A percentile compares a stretch with the other conserved stretches of the same genome.
Evolutionary conservation across 2,113 vertebrate species (phyloP).

Genomic region (Rhinogobius similis): DNA sequence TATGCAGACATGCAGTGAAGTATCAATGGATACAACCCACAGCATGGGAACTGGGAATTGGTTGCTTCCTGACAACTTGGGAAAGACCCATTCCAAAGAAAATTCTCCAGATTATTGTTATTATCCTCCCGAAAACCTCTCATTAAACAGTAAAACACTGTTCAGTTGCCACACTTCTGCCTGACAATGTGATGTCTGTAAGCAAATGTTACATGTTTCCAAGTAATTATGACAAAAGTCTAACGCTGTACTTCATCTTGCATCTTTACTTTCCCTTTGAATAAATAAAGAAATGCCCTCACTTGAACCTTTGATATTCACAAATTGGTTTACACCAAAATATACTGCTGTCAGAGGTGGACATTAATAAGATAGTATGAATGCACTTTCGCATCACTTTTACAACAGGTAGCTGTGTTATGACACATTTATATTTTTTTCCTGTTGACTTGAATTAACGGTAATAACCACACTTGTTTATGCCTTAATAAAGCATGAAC

Average conservation of each 20-base stretch:
- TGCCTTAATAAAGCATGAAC: no score
- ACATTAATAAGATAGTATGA: neutral
- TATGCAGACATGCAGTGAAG: neutral
- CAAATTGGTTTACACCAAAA: neutral
- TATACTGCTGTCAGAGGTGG: neutral
- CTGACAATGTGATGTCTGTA: neutral
- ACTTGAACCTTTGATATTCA: neutral
- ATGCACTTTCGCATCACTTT: no score
- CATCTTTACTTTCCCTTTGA: neutral
- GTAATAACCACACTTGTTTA: no score
- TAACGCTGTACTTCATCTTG: no score
- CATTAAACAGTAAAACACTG: slow-evolving; percentile 2
- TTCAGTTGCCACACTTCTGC: neutral
- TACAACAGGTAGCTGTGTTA: no score
- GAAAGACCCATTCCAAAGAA: slow-evolving; percentile 55
- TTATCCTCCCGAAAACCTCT: slow-evolving; percentile 20
- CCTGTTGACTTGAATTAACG: no score
- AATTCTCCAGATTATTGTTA: neutral
- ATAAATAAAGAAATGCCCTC: neutral
- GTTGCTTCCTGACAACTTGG: slow-evolving; percentile 48
- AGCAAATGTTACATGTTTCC: neutral
- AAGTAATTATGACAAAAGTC: neutral
- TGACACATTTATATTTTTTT: no score
- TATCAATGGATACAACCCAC: slow-evolving; percentile 24
- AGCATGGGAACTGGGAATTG: slow-evolving; percentile 34